These are phyloP conservation scores for Gryon sp. DNA, from an alignment of 1,140 invertebrate genomes.

Conservation along the genomic window DNA sequence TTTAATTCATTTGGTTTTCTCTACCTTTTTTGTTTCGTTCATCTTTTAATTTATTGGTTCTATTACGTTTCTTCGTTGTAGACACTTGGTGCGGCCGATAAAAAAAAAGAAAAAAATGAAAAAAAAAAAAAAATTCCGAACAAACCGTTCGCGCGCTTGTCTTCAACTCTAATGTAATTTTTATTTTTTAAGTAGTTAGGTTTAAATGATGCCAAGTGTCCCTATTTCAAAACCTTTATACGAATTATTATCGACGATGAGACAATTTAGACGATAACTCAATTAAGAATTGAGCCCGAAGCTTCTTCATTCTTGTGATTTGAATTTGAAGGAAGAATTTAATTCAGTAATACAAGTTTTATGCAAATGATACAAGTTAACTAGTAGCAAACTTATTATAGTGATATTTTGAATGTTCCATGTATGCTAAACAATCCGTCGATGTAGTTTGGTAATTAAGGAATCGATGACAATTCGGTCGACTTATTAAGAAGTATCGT, in stretches of 20 bases:
- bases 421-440: conserved; percentile 52
- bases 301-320: too few species aligned
- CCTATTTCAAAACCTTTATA: conserved; percentile 58
- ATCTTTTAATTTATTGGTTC: conserved; percentile 12
- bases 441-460: conserved; percentile 58
- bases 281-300: background rate
- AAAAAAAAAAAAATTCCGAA: too few species aligned
- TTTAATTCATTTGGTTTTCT: conserved; percentile 10
- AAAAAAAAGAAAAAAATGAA: too few species aligned
- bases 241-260: conserved; percentile 41
- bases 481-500: conserved; percentile 56
- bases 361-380: too few species aligned
- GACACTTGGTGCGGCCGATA: conserved; percentile 33
- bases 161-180: conserved; percentile 59
- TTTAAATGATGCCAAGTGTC: conserved; percentile 53
- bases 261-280: conserved; percentile 21
- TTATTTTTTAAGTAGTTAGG: conserved; percentile 63
- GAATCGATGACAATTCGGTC: conserved; percentile 53
- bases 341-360: too few species aligned
- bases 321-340: too few species aligned
- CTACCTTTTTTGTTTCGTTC: background rate
- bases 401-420: conserved; percentile 62
- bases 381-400: conserved; percentile 42
- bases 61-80: conserved; percentile 29
- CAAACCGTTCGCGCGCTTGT: conserved; percentile 39